These are phyloP conservation scores for Progne subis DNA, from an alignment of 2,113 vertebrate species.

Conservation along the genomic window DNA sequence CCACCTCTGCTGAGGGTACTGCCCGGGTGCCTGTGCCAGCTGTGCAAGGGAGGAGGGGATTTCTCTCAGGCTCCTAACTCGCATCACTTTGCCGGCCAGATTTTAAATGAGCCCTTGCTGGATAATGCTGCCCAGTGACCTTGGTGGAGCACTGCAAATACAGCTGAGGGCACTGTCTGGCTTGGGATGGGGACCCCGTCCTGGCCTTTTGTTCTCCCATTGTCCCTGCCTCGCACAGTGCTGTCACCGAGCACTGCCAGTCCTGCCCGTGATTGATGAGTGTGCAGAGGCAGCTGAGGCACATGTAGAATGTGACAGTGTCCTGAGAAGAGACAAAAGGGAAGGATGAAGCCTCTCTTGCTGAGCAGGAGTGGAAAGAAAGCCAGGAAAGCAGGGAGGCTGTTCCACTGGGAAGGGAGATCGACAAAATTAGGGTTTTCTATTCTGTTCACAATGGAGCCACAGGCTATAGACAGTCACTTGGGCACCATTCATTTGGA, in stretches of 20 bases:
- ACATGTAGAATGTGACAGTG: background rate
- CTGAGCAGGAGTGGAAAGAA: background rate
- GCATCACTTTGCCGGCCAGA: background rate
- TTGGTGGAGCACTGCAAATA: background rate
- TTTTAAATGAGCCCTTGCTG: background rate
- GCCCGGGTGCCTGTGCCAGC: background rate
- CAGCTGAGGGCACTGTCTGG: background rate
- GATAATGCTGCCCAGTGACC: background rate
- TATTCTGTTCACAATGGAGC: background rate
- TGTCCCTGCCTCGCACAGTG: rapidly evolving
- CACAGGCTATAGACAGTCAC: background rate
- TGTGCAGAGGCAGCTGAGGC: background rate
- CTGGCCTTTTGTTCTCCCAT: background rate
- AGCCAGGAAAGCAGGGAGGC: background rate
- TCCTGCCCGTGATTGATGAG: background rate
- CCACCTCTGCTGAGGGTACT: background rate
- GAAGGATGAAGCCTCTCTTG: background rate
- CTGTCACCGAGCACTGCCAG: background rate
- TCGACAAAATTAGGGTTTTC: background rate
- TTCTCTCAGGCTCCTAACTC: background rate
- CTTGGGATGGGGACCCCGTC: rapidly evolving
- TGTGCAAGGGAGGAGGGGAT: background rate
- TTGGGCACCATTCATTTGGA: background rate
- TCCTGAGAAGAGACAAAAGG: background rate
- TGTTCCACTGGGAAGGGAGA: background rate